Evolutionary conservation across 2,888 invertebrate species (phyloP).

Genomic region (Patella depressa): DNA sequence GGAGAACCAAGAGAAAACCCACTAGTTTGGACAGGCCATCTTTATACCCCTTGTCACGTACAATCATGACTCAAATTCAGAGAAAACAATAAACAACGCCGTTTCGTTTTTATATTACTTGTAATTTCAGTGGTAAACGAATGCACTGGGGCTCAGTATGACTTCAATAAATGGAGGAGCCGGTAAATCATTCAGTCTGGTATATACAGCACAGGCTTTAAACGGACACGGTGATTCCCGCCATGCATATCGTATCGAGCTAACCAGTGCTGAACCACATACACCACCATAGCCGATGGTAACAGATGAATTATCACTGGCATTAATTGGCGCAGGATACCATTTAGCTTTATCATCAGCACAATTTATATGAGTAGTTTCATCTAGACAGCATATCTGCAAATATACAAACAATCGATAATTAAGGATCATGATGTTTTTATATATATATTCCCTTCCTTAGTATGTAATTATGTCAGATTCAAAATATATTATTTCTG

Average conservation of each 20-base stretch:
- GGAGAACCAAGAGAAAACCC: too few relatives aligned
- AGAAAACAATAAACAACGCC: too few relatives aligned
- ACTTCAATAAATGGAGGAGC: conserved; percentile 42
- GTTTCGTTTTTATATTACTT: too few relatives aligned
- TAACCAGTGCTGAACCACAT: conserved; percentile 34
- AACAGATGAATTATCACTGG: conserved; percentile 30
- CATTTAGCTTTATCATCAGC: conserved; percentile 27
- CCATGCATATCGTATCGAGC: conserved; percentile 52
- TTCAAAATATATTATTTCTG: too few relatives aligned
- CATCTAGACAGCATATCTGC: conserved; percentile 40
- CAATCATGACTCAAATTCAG: too few relatives aligned
- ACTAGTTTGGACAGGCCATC: too few relatives aligned
- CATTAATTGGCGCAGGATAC: conserved; percentile 42
- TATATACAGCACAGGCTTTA: conserved; percentile 52
- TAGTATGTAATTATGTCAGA: too few relatives aligned
- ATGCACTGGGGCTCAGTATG: background rate
- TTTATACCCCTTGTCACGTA: too few relatives aligned
- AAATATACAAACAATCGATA: background rate
- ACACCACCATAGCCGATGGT: conserved; percentile 36
- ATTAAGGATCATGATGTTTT: too few relatives aligned
- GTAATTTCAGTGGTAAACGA: too few relatives aligned
- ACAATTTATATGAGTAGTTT: background rate
- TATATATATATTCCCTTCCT: too few relatives aligned
- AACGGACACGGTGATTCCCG: conserved; percentile 51
- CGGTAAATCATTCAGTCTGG: conserved; percentile 42